These are phyloP conservation scores for Torymus texanus DNA, from an alignment of 2,888 invertebrate species.

Conservation along the genomic window DNA sequence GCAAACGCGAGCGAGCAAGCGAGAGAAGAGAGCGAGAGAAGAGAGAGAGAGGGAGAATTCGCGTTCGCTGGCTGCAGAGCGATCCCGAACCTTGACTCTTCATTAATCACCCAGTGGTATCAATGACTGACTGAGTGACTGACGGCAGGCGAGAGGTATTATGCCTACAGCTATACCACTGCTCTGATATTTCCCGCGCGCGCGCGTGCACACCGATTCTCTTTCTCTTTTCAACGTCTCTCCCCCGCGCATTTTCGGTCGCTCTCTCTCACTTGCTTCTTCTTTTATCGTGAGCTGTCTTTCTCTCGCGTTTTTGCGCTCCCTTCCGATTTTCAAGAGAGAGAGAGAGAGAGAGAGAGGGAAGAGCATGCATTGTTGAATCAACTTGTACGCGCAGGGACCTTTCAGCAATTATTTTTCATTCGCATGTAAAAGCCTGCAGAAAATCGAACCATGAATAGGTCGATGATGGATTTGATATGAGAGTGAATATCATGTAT, in stretches of 20 bases:
- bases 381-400: background rate
- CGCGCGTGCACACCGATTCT: conserved; percentile 32
- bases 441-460: too few relatives aligned
- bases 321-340: background rate
- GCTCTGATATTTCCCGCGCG: conserved; percentile 59
- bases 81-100: conserved; percentile 74
- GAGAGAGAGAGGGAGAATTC: conserved; percentile 30
- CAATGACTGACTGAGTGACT: conserved; percentile 72
- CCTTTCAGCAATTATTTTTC: conserved; percentile 8
- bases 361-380: conserved; percentile 29
- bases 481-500: too few relatives aligned
- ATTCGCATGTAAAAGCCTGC: background rate
- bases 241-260: conserved; percentile 38
- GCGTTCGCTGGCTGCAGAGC: conserved; percentile 62
- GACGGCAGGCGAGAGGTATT: conserved; percentile 68
- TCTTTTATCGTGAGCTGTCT: conserved; percentile 29
- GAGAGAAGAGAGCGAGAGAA: conserved; percentile 18
- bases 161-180: conserved; percentile 63
- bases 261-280: conserved; percentile 28
- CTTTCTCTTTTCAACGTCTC: conserved; percentile 47
- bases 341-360: background rate
- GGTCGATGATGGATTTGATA: too few relatives aligned
- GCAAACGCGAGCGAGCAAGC: background rate
- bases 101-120: conserved; percentile 74
- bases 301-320: conserved; percentile 5